Conservation (phyloP, 1,140 invertebrate genomes). For the Lithobius niger region DNA sequence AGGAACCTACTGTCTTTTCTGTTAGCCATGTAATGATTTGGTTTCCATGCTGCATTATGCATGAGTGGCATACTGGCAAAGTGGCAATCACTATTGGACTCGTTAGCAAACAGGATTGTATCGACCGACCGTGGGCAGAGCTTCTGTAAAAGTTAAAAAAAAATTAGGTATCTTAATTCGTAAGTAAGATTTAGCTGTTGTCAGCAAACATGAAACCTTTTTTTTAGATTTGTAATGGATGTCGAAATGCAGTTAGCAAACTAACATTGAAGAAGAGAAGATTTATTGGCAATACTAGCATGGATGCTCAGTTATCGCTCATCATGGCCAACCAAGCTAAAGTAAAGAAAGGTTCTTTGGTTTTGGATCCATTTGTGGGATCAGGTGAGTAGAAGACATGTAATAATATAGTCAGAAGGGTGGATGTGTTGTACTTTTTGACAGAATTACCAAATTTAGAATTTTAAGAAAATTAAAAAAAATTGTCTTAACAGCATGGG, state of each 20-base stretch:
- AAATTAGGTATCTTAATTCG: constrained; percentile 1
- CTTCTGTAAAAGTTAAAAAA: background rate
- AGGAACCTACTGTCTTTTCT: no score
- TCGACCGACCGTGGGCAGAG: background rate
- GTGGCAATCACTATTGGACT: no score
- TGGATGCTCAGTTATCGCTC: constrained; percentile 84
- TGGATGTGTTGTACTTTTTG: no score
- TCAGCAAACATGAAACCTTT: constrained; percentile 9
- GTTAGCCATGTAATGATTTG: no score
- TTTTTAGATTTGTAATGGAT: constrained; percentile 54
- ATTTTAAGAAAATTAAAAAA: no score
- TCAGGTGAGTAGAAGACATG: no score
- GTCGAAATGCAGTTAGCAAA: constrained; percentile 58
- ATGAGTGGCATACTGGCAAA: no score
- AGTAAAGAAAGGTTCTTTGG: constrained; percentile 53
- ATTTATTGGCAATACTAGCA: constrained; percentile 94
- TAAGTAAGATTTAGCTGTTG: background rate
- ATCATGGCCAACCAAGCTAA: constrained; percentile 88
- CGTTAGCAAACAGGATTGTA: background rate
- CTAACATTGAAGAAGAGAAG: constrained; percentile 75
- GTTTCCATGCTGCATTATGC: no score
- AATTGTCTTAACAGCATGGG: no score
- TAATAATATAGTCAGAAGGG: no score
- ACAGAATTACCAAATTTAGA: no score
- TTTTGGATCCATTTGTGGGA: constrained; percentile 91